Evolutionary conservation across 2,888 invertebrate species (phyloP).

Genomic region (Cheilosia scutellata): DNA sequence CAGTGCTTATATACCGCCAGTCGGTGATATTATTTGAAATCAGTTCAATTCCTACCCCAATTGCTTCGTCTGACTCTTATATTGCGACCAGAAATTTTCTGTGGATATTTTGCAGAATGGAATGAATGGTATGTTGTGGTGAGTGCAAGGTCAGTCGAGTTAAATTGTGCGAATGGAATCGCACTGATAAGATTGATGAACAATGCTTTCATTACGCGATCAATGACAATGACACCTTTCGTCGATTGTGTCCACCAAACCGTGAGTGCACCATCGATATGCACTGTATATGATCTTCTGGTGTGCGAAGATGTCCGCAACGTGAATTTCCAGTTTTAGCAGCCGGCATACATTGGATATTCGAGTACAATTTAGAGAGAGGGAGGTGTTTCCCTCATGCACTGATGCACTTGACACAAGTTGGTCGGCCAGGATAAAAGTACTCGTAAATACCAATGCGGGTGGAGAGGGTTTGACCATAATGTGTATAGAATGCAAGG

Average conservation of each 20-base stretch:
- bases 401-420: conserved; percentile 33
- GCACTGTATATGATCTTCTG: conserved; percentile 50
- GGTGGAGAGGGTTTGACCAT: not conserved
- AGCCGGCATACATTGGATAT: not conserved
- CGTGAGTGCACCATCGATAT: conserved; percentile 6
- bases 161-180: conserved; percentile 24
- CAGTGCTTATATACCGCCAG: conserved; percentile 41
- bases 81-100: no score
- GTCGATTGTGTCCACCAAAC: not conserved
- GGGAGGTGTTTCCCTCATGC: conserved; percentile 49
- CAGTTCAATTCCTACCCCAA: conserved; percentile 36
- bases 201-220: conserved; percentile 15
- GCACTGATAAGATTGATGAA: conserved; percentile 15
- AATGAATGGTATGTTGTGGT: conserved; percentile 1
- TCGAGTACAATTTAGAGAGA: conserved; percentile 35
- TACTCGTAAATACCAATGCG: conserved; percentile 1
- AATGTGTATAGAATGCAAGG: conserved; percentile 23
- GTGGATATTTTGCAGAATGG: conserved; percentile 34
- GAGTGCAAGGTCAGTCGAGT: conserved; percentile 48
- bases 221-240: conserved; percentile 22
- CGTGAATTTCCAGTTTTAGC: conserved; percentile 37
- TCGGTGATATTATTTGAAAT: conserved; percentile 4
- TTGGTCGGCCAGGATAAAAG: conserved; percentile 10
- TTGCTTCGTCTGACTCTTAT: not conserved
- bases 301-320: conserved; percentile 32